These are phyloP conservation scores for Anhinga anhinga DNA, from an alignment of 2,113 vertebrate genomes.

Conservation along the genomic window DNA sequence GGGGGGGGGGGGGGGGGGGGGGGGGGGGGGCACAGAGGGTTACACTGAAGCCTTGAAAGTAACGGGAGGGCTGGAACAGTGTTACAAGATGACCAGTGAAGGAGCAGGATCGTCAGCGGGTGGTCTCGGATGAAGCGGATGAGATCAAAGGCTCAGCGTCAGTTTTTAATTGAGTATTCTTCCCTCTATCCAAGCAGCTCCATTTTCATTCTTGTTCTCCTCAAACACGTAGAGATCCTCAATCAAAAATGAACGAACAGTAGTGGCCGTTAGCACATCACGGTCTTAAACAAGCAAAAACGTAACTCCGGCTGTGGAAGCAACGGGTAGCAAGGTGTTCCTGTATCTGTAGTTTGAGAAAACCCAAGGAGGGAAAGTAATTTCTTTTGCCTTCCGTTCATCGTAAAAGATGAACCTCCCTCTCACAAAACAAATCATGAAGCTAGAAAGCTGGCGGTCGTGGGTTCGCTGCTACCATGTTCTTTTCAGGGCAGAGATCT, in stretches of 20 bases:
- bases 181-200: background rate
- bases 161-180: background rate
- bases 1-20: no score
- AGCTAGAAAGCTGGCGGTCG: background rate
- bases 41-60: accelerated
- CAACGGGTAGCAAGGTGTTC: background rate
- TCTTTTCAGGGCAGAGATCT: background rate
- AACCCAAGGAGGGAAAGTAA: background rate
- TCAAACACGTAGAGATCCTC: background rate
- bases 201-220: background rate
- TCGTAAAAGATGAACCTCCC: background rate
- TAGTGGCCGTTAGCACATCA: background rate
- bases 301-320: background rate
- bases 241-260: background rate
- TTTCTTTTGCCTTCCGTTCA: background rate
- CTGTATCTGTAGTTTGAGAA: background rate
- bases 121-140: background rate
- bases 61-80: background rate
- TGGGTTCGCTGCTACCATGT: background rate
- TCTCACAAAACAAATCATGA: background rate
- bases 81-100: accelerated
- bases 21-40: no score
- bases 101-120: background rate
- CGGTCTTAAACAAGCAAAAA: background rate
- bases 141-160: background rate